Conservation (phyloP, 2,797 vertebrate species). For the Columba guinea region DNA sequence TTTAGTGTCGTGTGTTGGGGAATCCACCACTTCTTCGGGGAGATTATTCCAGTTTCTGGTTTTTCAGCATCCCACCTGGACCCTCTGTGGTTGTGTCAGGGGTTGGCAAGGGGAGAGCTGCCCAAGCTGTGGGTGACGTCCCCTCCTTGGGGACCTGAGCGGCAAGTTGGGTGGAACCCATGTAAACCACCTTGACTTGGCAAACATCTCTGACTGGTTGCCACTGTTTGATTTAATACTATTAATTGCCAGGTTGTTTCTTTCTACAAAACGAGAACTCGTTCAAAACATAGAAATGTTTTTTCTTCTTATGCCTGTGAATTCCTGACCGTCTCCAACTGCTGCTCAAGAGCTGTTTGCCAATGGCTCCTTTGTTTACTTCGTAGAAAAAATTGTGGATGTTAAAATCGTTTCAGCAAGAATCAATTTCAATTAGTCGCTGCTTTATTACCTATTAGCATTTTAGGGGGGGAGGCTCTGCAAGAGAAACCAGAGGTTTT, state of each 20-base stretch:
- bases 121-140: rapidly evolving
- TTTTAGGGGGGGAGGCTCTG: not conserved
- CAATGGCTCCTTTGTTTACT: not conserved
- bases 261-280: not conserved
- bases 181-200: not conserved
- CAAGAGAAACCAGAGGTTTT: not conserved
- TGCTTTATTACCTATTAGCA: not conserved
- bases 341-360: not conserved
- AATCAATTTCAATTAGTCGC: not conserved
- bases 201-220: not conserved
- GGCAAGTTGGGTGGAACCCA: not conserved
- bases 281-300: not conserved
- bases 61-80: not conserved
- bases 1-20: too few relatives aligned
- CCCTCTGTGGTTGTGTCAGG: rapidly evolving
- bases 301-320: not conserved
- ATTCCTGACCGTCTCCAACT: not conserved
- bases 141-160: not conserved
- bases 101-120: not conserved
- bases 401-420: conserved; percentile 1
- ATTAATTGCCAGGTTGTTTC: not conserved
- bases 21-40: too few relatives aligned
- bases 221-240: not conserved
- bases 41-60: too few relatives aligned
- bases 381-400: not conserved